Evolutionary conservation across 2,113 vertebrate species (phyloP).

Genomic region (Oreocharis arfaki): DNA sequence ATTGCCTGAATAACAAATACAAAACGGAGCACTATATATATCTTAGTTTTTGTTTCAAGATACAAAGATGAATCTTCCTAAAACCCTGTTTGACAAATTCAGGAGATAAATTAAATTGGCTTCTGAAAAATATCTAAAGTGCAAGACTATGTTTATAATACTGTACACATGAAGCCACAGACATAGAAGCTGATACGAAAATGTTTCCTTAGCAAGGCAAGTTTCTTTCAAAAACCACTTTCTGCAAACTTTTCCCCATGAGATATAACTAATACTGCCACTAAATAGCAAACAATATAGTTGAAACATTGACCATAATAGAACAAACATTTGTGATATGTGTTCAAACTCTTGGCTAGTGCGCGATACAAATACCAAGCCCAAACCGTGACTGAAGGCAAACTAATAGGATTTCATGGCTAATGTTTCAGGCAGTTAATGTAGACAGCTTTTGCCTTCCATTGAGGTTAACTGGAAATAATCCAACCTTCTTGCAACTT

Average conservation of each 20-base stretch:
- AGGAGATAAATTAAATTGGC: neutral
- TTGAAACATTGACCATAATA: neutral
- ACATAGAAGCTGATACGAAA: neutral
- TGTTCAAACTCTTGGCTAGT: neutral
- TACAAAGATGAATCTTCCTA: neutral
- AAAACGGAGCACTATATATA: neutral
- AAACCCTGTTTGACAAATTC: neutral
- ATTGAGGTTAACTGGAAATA: neutral
- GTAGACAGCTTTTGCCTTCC: neutral
- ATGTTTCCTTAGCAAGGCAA: neutral
- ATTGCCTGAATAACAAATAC: neutral
- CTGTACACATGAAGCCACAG: neutral
- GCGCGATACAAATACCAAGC: neutral
- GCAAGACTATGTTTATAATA: neutral
- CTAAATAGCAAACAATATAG: neutral
- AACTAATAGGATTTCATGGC: neutral
- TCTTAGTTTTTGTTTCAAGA: neutral
- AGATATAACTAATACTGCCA: neutral
- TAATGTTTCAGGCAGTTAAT: neutral
- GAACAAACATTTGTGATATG: neutral
- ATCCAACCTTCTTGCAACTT: neutral
- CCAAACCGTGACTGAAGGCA: neutral
- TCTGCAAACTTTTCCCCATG: neutral
- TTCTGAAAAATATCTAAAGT: neutral
- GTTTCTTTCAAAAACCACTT: neutral